phyloP scores from a whole-genome alignment of 2,797 vertebrate genomes.

The Poeciliopsis turneri region DNA sequence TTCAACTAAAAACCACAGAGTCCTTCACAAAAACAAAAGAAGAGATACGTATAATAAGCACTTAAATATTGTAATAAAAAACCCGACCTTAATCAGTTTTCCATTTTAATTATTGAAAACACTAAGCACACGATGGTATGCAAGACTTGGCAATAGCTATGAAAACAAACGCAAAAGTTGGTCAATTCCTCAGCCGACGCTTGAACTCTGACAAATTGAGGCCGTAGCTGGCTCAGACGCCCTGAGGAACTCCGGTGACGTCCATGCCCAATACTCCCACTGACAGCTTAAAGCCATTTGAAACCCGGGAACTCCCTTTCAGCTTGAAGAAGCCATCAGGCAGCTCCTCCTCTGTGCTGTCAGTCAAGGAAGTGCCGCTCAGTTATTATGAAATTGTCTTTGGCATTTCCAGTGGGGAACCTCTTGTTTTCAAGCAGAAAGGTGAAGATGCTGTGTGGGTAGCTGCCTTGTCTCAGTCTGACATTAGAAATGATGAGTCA shows the following conservation, averaged over 20 bases:
- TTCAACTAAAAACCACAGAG: neutral
- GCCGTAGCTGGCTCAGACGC: constrained; percentile 21
- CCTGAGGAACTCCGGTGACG: constrained; percentile 42
- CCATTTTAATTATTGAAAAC: neutral
- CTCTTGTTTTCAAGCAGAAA: constrained; percentile 56
- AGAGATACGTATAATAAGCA: neutral
- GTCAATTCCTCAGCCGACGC: neutral
- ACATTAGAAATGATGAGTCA: constrained; percentile 18
- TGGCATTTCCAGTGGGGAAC: constrained; percentile 56
- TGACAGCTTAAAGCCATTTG: constrained; percentile 28
- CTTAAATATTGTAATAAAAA: neutral
- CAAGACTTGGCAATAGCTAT: neutral
- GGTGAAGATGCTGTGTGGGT: constrained; percentile 38
- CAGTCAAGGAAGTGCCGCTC: constrained; percentile 37
- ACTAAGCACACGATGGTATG: neutral
- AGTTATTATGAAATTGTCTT: constrained; percentile 49
- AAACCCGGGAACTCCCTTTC: constrained; percentile 51
- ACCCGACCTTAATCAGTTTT: neutral
- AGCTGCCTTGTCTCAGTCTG: constrained; percentile 29
- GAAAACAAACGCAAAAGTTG: constrained; percentile 6
- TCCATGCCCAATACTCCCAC: constrained; percentile 38
- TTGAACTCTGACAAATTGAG: constrained; percentile 26
- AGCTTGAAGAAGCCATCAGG: constrained; percentile 27
- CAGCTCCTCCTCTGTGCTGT: constrained; percentile 28
- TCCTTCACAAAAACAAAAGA: too few relatives aligned